A percentile compares a stretch with the other conserved stretches of the same genome.
These are phyloP conservation scores for Aphodius granarius DNA, from an alignment of 2,888 invertebrate genomes.

Conservation along the genomic window DNA sequence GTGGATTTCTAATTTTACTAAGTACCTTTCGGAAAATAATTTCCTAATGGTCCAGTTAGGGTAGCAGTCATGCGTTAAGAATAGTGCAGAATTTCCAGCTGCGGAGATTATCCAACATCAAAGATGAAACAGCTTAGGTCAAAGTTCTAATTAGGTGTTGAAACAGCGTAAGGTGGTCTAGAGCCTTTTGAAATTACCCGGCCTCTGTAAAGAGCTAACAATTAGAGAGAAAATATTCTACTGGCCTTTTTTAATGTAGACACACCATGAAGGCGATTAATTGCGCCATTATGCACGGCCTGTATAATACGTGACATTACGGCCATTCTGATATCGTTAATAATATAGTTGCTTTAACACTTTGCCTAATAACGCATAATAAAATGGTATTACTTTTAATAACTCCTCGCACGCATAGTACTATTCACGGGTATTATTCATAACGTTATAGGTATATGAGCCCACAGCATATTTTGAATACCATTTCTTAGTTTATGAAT, in stretches of 20 bases:
- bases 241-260: too few species aligned
- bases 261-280: neutral
- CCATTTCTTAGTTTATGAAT: neutral
- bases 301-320: neutral
- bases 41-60: neutral
- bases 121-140: too few species aligned
- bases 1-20: neutral
- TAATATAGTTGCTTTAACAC: neutral
- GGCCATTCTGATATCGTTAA: neutral
- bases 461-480: neutral
- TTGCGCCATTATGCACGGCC: neutral
- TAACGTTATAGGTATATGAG: neutral
- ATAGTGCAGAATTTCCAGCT: too few species aligned
- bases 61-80: neutral
- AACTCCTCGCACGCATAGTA: neutral
- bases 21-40: neutral
- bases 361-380: neutral
- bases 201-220: too few species aligned
- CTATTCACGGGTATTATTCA: neutral
- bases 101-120: too few species aligned
- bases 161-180: too few species aligned
- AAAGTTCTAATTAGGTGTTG: too few species aligned
- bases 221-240: too few species aligned
- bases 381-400: neutral
- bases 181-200: too few species aligned